These are phyloP conservation scores for Porites divaricata DNA, from an alignment of 92 coral and sea anemone genomes.

Conservation along the genomic window DNA sequence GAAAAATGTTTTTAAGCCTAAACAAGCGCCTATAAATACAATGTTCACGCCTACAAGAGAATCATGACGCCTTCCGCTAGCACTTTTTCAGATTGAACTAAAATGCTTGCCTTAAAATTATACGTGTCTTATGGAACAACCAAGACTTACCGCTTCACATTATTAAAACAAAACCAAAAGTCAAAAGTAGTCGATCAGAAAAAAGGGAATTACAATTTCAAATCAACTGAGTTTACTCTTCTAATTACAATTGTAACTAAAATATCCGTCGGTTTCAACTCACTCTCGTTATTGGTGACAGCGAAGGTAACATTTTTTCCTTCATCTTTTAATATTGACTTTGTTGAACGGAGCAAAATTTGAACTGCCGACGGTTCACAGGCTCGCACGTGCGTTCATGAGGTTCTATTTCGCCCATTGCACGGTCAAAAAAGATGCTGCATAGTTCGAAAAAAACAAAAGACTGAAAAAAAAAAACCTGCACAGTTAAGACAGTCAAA, in stretches of 20 bases:
- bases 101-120: background rate
- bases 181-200: background rate
- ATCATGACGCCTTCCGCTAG: background rate
- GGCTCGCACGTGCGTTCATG: too few species aligned
- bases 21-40: too few species aligned
- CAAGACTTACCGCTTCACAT: conserved; percentile 4
- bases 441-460: background rate
- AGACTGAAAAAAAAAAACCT: background rate
- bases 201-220: background rate
- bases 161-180: background rate
- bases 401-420: too few species aligned
- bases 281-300: too few species aligned
- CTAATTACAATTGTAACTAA: background rate
- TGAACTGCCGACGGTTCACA: too few species aligned
- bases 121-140: background rate
- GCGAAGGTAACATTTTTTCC: too few species aligned
- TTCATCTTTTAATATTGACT: too few species aligned
- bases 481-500: background rate
- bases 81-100: background rate
- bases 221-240: background rate
- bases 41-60: conserved; percentile 4
- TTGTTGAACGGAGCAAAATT: too few species aligned
- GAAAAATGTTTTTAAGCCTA: background rate
- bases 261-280: background rate
- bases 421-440: background rate